A percentile compares a stretch with the other conserved stretches of the same genome.
Conservation (phyloP, 2,113 vertebrate genomes). For the Ascaphus truei region DNA sequence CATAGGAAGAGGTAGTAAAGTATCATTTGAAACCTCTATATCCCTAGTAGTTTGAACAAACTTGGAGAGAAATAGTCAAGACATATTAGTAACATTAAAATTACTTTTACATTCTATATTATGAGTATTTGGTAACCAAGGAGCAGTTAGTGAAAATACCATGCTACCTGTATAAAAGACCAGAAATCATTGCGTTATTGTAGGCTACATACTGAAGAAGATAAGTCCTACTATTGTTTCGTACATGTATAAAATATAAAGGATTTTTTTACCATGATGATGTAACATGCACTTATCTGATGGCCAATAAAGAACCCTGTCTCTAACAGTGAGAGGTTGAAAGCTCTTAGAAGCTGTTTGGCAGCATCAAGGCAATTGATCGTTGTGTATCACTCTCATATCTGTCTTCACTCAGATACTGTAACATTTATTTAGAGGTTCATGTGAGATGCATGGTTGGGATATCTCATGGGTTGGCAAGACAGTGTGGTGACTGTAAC, state of each 20-base stretch:
- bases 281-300: constrained; percentile 3
- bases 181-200: too few relatives aligned
- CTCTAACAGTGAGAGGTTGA: constrained; percentile 7
- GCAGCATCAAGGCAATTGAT: constrained; percentile 24
- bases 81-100: too few relatives aligned
- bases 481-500: constrained; percentile 3
- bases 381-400: constrained; percentile 26
- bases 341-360: constrained; percentile 4
- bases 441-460: constrained; percentile 12
- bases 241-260: not conserved
- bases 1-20: too few relatives aligned
- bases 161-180: too few relatives aligned
- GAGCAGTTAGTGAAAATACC: too few relatives aligned
- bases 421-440: constrained; percentile 30
- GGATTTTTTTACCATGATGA: not conserved
- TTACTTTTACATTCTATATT: too few relatives aligned
- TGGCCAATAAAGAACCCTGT: constrained; percentile 4
- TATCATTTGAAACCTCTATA: too few relatives aligned
- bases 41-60: too few relatives aligned
- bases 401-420: constrained; percentile 31
- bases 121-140: too few relatives aligned
- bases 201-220: not conserved
- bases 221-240: not conserved
- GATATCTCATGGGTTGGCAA: constrained; percentile 17
- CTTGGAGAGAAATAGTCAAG: too few relatives aligned